Evolutionary conservation across 2,113 vertebrate genomes (phyloP).

Genomic region (Hydropotes inermis): DNA sequence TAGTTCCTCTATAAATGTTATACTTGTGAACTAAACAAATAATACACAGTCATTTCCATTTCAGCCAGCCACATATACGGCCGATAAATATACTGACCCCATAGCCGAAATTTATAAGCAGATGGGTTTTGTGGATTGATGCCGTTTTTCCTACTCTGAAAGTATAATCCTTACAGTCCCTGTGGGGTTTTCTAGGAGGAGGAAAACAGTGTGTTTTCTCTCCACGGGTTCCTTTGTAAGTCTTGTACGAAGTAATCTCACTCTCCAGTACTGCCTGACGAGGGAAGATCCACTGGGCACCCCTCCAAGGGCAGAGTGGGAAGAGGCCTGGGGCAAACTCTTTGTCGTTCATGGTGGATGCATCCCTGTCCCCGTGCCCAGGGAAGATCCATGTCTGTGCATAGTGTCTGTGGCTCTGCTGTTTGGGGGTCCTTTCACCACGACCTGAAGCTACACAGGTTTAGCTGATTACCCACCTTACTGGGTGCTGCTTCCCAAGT

Average conservation of each 20-base stretch:
- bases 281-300: neutral
- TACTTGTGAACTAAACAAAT: neutral
- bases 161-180: neutral
- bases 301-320: neutral
- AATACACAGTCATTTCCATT: neutral
- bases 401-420: rapidly evolving
- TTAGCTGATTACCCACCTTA: neutral
- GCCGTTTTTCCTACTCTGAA: neutral
- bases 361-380: rapidly evolving
- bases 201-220: neutral
- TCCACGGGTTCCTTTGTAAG: neutral
- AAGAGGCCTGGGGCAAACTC: neutral
- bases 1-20: neutral
- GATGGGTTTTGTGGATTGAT: neutral
- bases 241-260: neutral
- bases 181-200: neutral
- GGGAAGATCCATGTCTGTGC: rapidly evolving
- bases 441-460: rapidly evolving
- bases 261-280: neutral
- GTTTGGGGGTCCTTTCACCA: neutral
- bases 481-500: neutral
- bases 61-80: neutral
- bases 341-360: neutral
- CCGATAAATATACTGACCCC: neutral
- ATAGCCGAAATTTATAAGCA: neutral